A percentile compares a stretch with the other conserved stretches of the same genome.
Conservation (phyloP, 2,888 invertebrate species). For the Tetramorium bicarinatum region DNA sequence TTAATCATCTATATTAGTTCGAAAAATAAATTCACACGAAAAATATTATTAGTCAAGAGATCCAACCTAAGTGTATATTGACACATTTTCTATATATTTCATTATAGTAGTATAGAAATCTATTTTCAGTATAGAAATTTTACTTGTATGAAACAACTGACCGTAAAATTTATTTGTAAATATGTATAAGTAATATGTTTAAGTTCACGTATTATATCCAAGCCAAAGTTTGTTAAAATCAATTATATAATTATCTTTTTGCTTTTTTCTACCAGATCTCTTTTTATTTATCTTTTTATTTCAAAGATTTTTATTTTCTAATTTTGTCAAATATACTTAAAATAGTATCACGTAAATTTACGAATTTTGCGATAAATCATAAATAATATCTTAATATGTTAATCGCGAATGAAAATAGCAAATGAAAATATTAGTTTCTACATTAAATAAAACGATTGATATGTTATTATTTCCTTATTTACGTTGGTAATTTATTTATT, state of each 20-base stretch:
- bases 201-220: not conserved
- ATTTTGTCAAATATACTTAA: not conserved
- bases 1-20: not conserved
- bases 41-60: too few species aligned
- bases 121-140: not conserved
- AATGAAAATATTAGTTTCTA: not conserved
- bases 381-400: not conserved
- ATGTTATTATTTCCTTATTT: not conserved
- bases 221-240: not conserved
- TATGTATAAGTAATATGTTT: not conserved
- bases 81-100: too few species aligned
- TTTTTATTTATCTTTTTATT: not conserved
- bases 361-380: not conserved
- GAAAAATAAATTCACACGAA: too few species aligned
- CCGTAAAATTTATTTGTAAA: not conserved
- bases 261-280: not conserved
- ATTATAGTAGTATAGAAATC: too few species aligned
- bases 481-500: constrained; percentile 3
- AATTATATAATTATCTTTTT: not conserved
- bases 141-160: not conserved
- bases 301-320: not conserved
- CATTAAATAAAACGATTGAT: not conserved
- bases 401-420: not conserved
- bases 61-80: too few species aligned
- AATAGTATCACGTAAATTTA: not conserved